Evolutionary conservation across 1,140 invertebrate genomes (phyloP), one percentile per base, ranked within the genome.

Genomic region (Brachionus rubens): DNA sequence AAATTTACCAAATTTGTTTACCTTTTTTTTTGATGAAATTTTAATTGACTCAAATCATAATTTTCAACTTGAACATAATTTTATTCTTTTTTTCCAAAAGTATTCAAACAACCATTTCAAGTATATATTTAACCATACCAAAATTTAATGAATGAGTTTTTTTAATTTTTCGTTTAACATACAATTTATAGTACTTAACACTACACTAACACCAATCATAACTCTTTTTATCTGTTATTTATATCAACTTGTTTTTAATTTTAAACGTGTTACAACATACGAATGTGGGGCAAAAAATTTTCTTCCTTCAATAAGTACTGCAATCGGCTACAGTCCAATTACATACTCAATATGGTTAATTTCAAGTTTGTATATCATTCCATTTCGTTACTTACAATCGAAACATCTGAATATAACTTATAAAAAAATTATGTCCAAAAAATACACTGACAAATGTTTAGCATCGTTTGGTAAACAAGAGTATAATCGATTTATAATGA

Each of bases 131-230:
- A n/a, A n/a, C n/a, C n/a, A n/a, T n/a, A n/a, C n/a, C n/a, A n/a
- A n/a, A n/a, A n/a, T n/a, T n/a, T 26, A 59, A 59, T 59, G 4
- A 41, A 59, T 59, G 54, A 59, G 36, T 30, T 3, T 54, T 54
- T 54, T 54, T 10, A 54, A 54, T 59, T 59, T 59, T 59, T 16
- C 33, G 6, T 59, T 59, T 40, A 59, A 59, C 16, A 59, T 59
- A 33, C 33, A 59, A 36, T 33, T 59, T 40, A 6, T 59, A 9
- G 54, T 59, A 36, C 30, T 59, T 33, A 59, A 59, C 19, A 33
- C 14, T 28, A 16, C 36, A 16, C 19, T 59, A 36, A 30, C 36
- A n/a, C 54, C 59, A 10, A 28, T 41, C 43, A 41, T 36, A 24
- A 21, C 36, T 30, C 30, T 65, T 19, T 14, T 36, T 30, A 30